Conservation (phyloP, 2,888 invertebrate genomes). For the Apantesis nais region DNA sequence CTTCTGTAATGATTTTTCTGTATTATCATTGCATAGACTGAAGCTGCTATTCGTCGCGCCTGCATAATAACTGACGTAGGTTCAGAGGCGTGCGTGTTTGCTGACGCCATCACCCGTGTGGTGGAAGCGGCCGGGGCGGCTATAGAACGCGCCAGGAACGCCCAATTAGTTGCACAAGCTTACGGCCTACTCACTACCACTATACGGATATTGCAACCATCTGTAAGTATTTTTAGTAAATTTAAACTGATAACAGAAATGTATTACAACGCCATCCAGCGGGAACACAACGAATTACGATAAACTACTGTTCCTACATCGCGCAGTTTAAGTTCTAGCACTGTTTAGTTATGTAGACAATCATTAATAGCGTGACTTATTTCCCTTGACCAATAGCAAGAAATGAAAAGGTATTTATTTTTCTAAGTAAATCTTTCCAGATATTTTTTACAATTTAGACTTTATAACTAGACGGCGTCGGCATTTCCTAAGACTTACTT, state of each 20-base stretch:
- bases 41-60: slow-evolving; percentile 59
- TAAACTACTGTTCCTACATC: not conserved
- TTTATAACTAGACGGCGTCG: too few relatives aligned
- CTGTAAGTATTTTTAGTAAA: slow-evolving; percentile 42
- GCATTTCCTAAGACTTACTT: too few relatives aligned
- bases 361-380: too few relatives aligned
- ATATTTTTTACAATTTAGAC: too few relatives aligned
- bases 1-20: not conserved
- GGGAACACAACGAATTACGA: not conserved
- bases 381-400: too few relatives aligned
- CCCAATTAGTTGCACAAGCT: slow-evolving; percentile 25
- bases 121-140: slow-evolving; percentile 69
- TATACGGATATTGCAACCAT: slow-evolving; percentile 56
- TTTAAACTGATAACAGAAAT: too few relatives aligned
- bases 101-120: slow-evolving; percentile 71
- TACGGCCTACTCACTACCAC: slow-evolving; percentile 47
- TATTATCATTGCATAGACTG: slow-evolving; percentile 54
- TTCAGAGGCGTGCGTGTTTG: slow-evolving; percentile 64
- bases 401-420: too few relatives aligned
- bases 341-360: too few relatives aligned
- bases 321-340: not conserved
- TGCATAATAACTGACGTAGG: slow-evolving; percentile 49
- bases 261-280: too few relatives aligned
- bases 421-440: too few relatives aligned
- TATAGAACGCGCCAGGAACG: slow-evolving; percentile 59